Conservation (phyloP, 2,888 invertebrate genomes). For the Seira sanloemensis region DNA sequence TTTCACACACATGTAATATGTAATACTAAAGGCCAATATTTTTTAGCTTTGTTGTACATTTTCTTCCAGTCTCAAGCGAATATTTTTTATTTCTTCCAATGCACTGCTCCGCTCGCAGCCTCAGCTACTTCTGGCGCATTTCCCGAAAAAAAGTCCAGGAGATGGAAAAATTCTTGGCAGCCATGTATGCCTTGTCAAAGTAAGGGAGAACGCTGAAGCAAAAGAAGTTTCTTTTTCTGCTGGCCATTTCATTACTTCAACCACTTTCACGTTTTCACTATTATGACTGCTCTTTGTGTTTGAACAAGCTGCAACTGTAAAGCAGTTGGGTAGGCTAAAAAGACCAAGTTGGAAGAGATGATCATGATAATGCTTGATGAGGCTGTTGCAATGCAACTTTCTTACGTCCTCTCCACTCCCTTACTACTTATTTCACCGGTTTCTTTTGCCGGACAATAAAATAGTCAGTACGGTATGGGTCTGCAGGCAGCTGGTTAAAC, state of each 20-base stretch:
- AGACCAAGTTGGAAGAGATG: neutral
- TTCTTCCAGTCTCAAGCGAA: neutral
- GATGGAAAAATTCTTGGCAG: slow-evolving; percentile 63
- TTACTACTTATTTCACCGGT: neutral
- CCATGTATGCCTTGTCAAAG: slow-evolving; percentile 58
- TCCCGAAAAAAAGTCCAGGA: slow-evolving; percentile 57
- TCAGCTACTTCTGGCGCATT: slow-evolving; percentile 52
- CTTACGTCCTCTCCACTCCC: slow-evolving; percentile 29
- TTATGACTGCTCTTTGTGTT: neutral
- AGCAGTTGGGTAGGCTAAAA: neutral
- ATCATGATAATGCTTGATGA: slow-evolving; percentile 5
- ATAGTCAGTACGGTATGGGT: slow-evolving; percentile 1
- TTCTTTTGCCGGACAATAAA: neutral
- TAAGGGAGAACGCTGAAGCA: slow-evolving; percentile 15
- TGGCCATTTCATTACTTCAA: slow-evolving; percentile 58
- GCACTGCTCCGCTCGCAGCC: neutral
- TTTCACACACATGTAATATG: slow-evolving; percentile 30
- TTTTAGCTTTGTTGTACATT: neutral
- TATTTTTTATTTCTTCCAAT: neutral
- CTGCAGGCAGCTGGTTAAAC: too few relatives aligned
- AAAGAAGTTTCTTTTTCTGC: slow-evolving; percentile 39
- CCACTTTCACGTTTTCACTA: slow-evolving; percentile 6
- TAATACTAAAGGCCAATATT: slow-evolving; percentile 6
- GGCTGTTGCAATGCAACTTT: slow-evolving; percentile 34
- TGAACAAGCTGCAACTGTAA: neutral